These are phyloP conservation scores for Anadara kagoshimensis DNA, from an alignment of 1,140 invertebrate genomes.

Conservation along the genomic window DNA sequence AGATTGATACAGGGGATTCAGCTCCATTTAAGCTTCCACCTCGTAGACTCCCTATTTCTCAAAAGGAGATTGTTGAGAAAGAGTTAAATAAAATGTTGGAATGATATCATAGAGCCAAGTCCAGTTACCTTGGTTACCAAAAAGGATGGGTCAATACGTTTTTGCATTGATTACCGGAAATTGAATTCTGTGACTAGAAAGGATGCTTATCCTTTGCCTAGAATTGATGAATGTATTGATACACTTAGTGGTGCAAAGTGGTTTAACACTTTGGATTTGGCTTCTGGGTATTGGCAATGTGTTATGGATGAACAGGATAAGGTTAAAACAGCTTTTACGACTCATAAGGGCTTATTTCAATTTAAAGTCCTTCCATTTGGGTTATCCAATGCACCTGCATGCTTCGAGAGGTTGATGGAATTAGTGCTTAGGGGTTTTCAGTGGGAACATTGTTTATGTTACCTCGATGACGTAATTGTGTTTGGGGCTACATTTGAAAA, in stretches of 20 bases:
- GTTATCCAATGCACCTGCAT: neutral
- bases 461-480: slow-evolving; percentile 43
- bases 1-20: slow-evolving; percentile 20
- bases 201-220: slow-evolving; percentile 36
- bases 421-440: slow-evolving; percentile 24
- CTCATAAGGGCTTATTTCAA: slow-evolving; percentile 32
- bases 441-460: slow-evolving; percentile 27
- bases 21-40: slow-evolving; percentile 23
- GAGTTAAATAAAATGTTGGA: slow-evolving; percentile 28
- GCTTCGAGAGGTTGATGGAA: slow-evolving; percentile 8
- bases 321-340: slow-evolving; percentile 6
- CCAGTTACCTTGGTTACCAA: slow-evolving; percentile 23
- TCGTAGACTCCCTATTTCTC: slow-evolving; percentile 4
- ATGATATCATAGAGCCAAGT: slow-evolving; percentile 16
- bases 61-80: slow-evolving; percentile 6
- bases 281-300: slow-evolving; percentile 31
- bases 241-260: slow-evolving; percentile 15
- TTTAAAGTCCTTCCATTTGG: slow-evolving; percentile 25
- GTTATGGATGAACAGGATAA: slow-evolving; percentile 26
- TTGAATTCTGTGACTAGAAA: slow-evolving; percentile 43
- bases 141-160: slow-evolving; percentile 22
- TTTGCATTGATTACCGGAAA: slow-evolving; percentile 21
- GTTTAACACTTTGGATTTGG: slow-evolving; percentile 29
- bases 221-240: slow-evolving; percentile 33
- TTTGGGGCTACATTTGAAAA: slow-evolving; percentile 45